A percentile compares a stretch with the other conserved stretches of the same genome.
Conservation (phyloP, 2,888 invertebrate species). For the Agrotis puta region DNA sequence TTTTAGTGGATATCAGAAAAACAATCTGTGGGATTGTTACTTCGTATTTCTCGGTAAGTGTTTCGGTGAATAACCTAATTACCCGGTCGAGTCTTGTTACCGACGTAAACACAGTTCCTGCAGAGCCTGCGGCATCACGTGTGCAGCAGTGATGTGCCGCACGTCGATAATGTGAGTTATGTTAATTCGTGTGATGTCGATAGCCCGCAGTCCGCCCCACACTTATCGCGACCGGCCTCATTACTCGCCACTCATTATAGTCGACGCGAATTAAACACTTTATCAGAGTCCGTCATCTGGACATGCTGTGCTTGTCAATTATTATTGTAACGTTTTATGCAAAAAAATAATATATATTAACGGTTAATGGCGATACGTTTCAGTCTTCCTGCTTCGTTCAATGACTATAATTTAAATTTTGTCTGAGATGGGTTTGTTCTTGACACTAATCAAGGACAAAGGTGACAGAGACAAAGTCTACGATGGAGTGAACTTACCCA, state of each 20-base stretch:
- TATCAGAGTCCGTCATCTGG: constrained; percentile 46
- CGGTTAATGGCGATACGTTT: neutral
- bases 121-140: constrained; percentile 29
- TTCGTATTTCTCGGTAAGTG: no score
- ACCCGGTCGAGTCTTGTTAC: neutral
- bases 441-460: no score
- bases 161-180: constrained; percentile 53
- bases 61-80: constrained; percentile 2
- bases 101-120: constrained; percentile 8
- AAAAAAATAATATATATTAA: constrained; percentile 1
- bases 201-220: constrained; percentile 22
- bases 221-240: constrained; percentile 46
- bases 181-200: constrained; percentile 38
- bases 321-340: constrained; percentile 27
- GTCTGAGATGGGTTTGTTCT: no score
- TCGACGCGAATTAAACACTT: constrained; percentile 53
- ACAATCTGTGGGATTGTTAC: no score
- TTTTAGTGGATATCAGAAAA: no score
- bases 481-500: no score
- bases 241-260: constrained; percentile 58
- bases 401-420: no score
- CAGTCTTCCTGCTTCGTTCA: neutral
- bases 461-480: no score
- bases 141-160: constrained; percentile 27
- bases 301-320: constrained; percentile 42